A percentile compares a stretch with the other conserved stretches of the same genome.
Evolutionary conservation across 2,113 vertebrate species (phyloP).

Genomic region (Dicentrarchus labrax): DNA sequence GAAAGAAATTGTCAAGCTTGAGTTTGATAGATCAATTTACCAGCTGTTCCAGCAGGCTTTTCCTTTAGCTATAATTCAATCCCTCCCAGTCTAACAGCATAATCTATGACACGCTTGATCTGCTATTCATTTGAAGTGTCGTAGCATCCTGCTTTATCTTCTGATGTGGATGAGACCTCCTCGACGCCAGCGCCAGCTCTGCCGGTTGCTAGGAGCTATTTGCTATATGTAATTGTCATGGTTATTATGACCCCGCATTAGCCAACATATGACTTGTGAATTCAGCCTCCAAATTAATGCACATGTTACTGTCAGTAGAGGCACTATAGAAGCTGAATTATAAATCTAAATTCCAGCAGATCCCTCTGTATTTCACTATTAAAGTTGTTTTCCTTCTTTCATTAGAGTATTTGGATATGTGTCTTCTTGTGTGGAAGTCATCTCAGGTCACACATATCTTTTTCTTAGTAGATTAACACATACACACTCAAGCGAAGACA

Average conservation of each 20-base stretch:
- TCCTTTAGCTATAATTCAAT: slow-evolving; percentile 73
- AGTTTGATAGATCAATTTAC: slow-evolving; percentile 85
- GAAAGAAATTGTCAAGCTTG: slow-evolving; percentile 74
- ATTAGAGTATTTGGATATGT: not conserved
- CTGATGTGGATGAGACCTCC: slow-evolving; percentile 64
- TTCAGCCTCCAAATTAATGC: slow-evolving; percentile 48
- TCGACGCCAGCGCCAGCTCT: slow-evolving; percentile 29
- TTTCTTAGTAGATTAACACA: slow-evolving; percentile 11
- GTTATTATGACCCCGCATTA: slow-evolving; percentile 62
- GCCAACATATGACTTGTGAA: slow-evolving; percentile 35
- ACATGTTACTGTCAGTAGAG: slow-evolving; percentile 47
- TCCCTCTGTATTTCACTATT: slow-evolving; percentile 15
- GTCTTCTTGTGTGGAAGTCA: not conserved
- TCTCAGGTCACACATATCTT: slow-evolving; percentile 20
- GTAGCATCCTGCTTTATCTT: slow-evolving; percentile 75
- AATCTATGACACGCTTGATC: slow-evolving; percentile 82
- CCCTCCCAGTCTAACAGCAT: slow-evolving; percentile 77
- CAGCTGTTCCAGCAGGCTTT: slow-evolving; percentile 71
- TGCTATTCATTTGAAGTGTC: slow-evolving; percentile 83
- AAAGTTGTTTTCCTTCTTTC: not conserved
- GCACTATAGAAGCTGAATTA: not conserved
- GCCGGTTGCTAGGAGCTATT: slow-evolving; percentile 69
- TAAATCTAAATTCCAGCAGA: slow-evolving; percentile 20
- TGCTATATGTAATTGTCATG: slow-evolving; percentile 72
- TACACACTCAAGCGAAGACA: slow-evolving; percentile 4